phyloP scores from a whole-genome alignment of 2,797 vertebrate genomes.

The Acropternis orthonyx region DNA sequence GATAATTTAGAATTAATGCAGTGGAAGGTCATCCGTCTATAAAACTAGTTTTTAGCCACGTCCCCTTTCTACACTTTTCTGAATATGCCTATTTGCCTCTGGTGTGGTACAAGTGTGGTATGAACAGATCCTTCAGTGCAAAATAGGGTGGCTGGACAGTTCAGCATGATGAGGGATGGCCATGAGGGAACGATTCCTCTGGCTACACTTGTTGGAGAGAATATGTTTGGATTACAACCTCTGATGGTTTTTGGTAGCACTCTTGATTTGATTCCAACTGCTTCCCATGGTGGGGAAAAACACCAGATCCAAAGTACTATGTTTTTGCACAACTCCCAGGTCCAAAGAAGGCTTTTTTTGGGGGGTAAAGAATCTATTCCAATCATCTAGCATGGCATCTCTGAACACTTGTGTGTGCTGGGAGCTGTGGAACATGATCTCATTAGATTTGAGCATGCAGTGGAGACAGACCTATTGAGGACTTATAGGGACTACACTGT shows the following conservation, averaged over 20 bases:
- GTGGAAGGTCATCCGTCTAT: background rate
- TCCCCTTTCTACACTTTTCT: background rate
- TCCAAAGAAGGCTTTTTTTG: background rate
- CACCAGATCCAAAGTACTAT: background rate
- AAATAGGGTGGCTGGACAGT: background rate
- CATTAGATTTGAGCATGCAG: background rate
- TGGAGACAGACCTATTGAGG: background rate
- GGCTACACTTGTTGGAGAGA: background rate
- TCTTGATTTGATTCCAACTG: background rate
- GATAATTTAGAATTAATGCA: background rate
- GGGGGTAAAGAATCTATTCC: background rate
- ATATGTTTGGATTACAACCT: background rate
- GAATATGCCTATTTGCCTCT: background rate
- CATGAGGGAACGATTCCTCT: background rate
- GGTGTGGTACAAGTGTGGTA: too few species aligned
- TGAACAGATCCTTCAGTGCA: background rate
- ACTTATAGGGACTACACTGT: background rate
- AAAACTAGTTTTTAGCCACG: background rate
- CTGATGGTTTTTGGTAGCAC: background rate
- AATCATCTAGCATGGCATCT: background rate
- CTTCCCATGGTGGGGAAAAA: background rate
- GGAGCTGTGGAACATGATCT: background rate
- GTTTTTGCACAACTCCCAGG: background rate
- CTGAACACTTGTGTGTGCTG: fast-evolving
- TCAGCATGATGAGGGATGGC: fast-evolving